Conservation (phyloP, 2,888 invertebrate genomes). For the Euzophera pinguis region DNA sequence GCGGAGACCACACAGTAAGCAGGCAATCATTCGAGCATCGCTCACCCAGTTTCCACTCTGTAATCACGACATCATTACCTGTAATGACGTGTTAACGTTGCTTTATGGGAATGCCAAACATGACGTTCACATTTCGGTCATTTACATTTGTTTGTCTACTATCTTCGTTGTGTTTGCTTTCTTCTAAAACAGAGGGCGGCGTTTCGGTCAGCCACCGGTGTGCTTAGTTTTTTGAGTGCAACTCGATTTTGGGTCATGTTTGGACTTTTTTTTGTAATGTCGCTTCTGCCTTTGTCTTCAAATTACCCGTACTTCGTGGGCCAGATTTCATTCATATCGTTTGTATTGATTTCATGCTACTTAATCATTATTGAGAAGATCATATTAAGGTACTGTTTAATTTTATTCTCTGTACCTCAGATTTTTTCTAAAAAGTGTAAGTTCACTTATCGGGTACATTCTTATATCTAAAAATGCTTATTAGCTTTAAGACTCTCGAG, state of each 20-base stretch:
- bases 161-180: constrained; percentile 72
- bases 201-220: constrained; percentile 64
- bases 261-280: constrained; percentile 42
- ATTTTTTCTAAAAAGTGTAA: no score
- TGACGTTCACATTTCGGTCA: constrained; percentile 79
- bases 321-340: neutral
- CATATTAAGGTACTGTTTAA: no score
- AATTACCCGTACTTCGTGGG: constrained; percentile 21
- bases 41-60: constrained; percentile 62
- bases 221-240: constrained; percentile 63
- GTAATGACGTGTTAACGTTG: constrained; percentile 79
- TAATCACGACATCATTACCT: constrained; percentile 79
- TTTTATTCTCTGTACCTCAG: no score
- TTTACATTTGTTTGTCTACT: constrained; percentile 79
- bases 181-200: constrained; percentile 78
- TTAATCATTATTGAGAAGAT: neutral
- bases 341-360: neutral
- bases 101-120: constrained; percentile 80
- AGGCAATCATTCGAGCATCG: constrained; percentile 67
- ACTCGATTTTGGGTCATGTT: constrained; percentile 60
- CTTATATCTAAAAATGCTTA: no score
- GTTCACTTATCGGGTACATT: no score
- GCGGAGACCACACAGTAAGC: constrained; percentile 74
- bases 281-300: constrained; percentile 41
- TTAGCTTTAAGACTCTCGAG: no score